Conservation (phyloP, 2,888 invertebrate genomes). For the Eupeodes luniger region DNA sequence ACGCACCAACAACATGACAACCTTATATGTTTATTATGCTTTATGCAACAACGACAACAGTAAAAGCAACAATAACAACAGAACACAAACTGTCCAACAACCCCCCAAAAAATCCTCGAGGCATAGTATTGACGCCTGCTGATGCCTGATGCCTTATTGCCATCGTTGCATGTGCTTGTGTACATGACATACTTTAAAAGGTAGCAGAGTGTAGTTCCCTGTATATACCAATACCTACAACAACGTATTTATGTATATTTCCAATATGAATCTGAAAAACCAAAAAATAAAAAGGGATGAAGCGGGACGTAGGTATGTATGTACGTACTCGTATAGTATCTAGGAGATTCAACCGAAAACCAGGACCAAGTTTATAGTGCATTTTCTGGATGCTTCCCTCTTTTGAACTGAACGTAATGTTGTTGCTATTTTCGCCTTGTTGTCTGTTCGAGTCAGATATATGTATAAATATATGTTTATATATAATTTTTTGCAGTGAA, state of each 20-base stretch:
- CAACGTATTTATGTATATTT: not conserved
- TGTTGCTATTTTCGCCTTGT: slow-evolving; percentile 27
- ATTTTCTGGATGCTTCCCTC: slow-evolving; percentile 41
- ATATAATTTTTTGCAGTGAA: slow-evolving; percentile 15
- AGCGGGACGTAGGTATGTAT: not conserved
- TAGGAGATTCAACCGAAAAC: slow-evolving; percentile 44
- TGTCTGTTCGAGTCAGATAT: slow-evolving; percentile 33
- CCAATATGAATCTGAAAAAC: not conserved
- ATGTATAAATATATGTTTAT: not conserved
- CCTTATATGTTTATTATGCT: slow-evolving; percentile 13
- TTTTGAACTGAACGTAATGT: not conserved
- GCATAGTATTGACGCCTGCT: slow-evolving; percentile 55
- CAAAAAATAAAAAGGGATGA: slow-evolving; percentile 33
- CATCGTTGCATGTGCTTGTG: slow-evolving; percentile 36
- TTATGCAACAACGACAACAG: slow-evolving; percentile 18
- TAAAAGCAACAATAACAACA: slow-evolving; percentile 27
- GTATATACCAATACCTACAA: not conserved
- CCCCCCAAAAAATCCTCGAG: slow-evolving; percentile 14
- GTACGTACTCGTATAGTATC: too few relatives aligned
- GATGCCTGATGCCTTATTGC: slow-evolving; percentile 67
- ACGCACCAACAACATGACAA: slow-evolving; percentile 40
- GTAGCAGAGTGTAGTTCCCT: not conserved
- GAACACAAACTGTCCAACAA: slow-evolving; percentile 26
- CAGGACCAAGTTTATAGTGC: slow-evolving; percentile 64
- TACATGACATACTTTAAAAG: slow-evolving; percentile 56